Conservation (phyloP, 2,888 invertebrate species). For the Pollenia labialis region DNA sequence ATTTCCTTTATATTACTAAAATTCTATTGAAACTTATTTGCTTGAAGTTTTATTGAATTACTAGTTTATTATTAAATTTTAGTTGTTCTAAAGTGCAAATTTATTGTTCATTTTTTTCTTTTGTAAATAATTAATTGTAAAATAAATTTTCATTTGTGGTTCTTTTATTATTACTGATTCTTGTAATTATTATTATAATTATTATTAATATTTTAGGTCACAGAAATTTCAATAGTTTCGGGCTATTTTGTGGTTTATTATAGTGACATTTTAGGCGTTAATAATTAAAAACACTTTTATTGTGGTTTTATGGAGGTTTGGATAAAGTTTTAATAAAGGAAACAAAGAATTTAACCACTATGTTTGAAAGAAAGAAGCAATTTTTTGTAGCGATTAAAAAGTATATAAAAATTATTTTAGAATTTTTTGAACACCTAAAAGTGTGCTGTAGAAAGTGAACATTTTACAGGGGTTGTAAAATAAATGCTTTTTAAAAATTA, state of each 20-base stretch:
- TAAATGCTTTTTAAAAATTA: too few species aligned
- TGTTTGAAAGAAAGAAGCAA: too few species aligned
- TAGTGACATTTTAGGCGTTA: slow-evolving; percentile 12
- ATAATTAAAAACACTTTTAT: neutral
- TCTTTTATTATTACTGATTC: neutral
- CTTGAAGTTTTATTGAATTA: neutral
- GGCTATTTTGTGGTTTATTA: slow-evolving; percentile 33
- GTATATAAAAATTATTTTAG: too few species aligned
- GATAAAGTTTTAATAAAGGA: too few species aligned
- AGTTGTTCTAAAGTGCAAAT: neutral
- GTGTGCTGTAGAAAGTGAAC: too few species aligned
- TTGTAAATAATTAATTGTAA: neutral
- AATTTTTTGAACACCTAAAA: too few species aligned
- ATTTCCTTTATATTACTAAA: neutral
- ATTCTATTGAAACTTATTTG: neutral
- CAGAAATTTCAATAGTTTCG: neutral
- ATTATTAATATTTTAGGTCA: slow-evolving; percentile 1
- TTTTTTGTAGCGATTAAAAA: neutral
- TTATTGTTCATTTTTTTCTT: neutral
- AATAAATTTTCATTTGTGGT: slow-evolving; percentile 27
- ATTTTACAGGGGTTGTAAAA: too few species aligned
- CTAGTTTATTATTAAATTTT: slow-evolving; percentile 3
- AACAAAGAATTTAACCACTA: too few species aligned
- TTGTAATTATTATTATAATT: slow-evolving; percentile 5
- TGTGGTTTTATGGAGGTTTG: neutral